phyloP scores from a whole-genome alignment of 2,888 invertebrate genomes.

The Cerastis leucographa region DNA sequence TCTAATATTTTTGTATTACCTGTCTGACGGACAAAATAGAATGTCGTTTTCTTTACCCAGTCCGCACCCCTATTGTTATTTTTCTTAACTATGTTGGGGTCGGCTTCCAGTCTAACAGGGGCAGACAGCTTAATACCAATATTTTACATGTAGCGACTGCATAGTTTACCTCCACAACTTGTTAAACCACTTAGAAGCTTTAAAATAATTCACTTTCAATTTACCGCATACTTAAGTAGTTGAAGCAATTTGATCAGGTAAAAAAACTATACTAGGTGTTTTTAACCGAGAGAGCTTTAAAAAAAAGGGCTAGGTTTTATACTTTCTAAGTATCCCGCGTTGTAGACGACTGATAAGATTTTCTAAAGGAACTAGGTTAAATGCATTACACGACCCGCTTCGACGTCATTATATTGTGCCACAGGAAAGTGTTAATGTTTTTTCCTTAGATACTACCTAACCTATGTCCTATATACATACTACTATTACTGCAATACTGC shows the following conservation, averaged over 20 bases:
- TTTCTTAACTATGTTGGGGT: too few species aligned
- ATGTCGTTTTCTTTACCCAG: too few species aligned
- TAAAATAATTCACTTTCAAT: background rate
- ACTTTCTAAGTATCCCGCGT: background rate
- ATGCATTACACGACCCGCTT: background rate
- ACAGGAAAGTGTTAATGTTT: background rate
- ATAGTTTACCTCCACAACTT: background rate
- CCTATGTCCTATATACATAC: too few species aligned
- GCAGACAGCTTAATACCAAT: background rate
- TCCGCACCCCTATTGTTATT: too few species aligned
- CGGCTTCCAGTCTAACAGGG: background rate
- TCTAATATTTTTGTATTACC: too few species aligned
- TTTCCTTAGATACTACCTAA: background rate
- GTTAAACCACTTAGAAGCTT: background rate
- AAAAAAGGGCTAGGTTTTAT: background rate
- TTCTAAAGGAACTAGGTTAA: constrained; percentile 4
- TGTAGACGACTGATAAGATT: background rate
- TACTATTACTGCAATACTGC: too few species aligned
- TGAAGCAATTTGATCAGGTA: background rate
- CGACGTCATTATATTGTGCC: background rate
- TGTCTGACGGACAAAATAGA: too few species aligned
- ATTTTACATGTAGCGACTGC: background rate
- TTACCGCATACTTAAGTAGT: background rate
- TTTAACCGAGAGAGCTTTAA: constrained; percentile 9
- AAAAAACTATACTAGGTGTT: background rate